Evolutionary conservation across 2,113 vertebrate genomes (phyloP).

Genomic region (Otocyon megalotis): DNA sequence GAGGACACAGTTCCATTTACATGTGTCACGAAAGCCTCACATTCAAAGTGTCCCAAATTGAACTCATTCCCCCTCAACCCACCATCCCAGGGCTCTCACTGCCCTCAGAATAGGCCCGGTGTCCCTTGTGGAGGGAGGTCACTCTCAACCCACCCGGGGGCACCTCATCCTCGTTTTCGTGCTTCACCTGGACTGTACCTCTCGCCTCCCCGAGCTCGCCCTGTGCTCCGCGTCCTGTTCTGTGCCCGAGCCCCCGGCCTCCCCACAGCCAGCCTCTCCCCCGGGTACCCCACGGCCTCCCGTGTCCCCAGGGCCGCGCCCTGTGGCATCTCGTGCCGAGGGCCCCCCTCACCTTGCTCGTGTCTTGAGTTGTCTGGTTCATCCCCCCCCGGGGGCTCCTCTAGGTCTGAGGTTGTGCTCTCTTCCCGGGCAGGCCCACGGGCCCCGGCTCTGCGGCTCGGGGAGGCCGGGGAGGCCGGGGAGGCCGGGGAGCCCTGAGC

Average conservation of each 20-base stretch:
- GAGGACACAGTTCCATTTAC: neutral
- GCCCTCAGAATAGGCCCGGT: neutral
- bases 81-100: neutral
- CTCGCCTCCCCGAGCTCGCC: neutral
- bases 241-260: neutral
- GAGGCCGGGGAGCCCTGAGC: too few species aligned
- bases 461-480: neutral
- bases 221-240: neutral
- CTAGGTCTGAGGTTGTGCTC: neutral
- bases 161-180: neutral
- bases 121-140: neutral
- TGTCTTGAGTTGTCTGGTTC: neutral
- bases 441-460: accelerated
- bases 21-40: neutral
- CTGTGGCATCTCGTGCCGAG: neutral
- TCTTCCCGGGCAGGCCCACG: neutral
- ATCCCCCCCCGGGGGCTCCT: neutral
- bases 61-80: neutral
- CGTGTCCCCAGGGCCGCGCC: neutral
- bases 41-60: neutral
- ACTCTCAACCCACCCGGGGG: neutral
- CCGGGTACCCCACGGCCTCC: neutral
- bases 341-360: neutral
- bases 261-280: neutral
- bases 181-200: neutral